Conservation (phyloP, 2,113 vertebrate genomes). For the Arothron firmamentum region DNA sequence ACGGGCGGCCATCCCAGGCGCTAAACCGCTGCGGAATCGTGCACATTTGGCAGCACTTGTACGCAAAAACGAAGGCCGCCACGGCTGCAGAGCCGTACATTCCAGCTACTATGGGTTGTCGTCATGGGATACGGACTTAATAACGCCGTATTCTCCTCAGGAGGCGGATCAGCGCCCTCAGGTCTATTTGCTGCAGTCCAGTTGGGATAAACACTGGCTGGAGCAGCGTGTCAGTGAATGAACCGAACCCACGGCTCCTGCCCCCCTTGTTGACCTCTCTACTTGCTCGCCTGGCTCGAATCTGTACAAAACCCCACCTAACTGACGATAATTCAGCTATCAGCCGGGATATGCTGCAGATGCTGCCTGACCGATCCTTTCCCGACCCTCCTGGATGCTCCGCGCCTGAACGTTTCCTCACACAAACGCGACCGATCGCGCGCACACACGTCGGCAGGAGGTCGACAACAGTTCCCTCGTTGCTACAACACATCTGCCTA, state of each 20-base stretch:
- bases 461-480: constrained; percentile 22
- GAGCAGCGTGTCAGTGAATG: constrained; percentile 30
- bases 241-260: constrained; percentile 4
- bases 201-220: constrained; percentile 29
- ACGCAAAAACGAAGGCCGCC: constrained; percentile 28
- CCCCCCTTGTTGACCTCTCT: constrained; percentile 9
- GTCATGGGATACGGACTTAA: too few species aligned
- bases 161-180: too few species aligned
- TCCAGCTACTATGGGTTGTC: too few species aligned
- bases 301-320: constrained; percentile 65
- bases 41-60: constrained; percentile 19
- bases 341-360: constrained; percentile 28
- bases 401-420: background rate
- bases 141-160: too few species aligned
- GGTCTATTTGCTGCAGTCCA: constrained; percentile 6
- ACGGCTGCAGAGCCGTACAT: background rate
- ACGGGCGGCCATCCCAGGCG: constrained; percentile 10
- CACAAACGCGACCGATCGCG: constrained; percentile 9
- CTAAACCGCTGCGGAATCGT: constrained; percentile 39
- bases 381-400: constrained; percentile 8
- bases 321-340: constrained; percentile 10
- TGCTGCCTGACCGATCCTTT: constrained; percentile 40
- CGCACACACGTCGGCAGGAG: background rate
- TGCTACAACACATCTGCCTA: constrained; percentile 54
- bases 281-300: constrained; percentile 40